These are phyloP conservation scores for Sinopyrophorus schimmeli DNA, from an alignment of 2,888 invertebrate genomes.

Conservation along the genomic window DNA sequence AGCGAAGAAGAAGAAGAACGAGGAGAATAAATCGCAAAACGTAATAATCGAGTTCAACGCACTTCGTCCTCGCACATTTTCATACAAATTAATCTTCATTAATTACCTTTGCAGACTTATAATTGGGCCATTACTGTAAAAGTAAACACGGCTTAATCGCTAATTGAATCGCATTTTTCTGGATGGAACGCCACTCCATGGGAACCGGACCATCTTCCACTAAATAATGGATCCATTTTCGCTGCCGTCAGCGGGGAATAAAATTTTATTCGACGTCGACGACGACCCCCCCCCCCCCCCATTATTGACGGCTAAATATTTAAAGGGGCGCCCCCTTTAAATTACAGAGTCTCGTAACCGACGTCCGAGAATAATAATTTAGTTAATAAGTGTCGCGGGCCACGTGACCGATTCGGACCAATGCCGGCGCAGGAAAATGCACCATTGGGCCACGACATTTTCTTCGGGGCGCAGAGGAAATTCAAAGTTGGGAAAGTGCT, in stretches of 20 bases:
- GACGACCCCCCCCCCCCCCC: background rate
- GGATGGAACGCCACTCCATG: too few relatives aligned
- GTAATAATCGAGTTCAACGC: too few relatives aligned
- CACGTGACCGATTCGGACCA: conserved; percentile 20
- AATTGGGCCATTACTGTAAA: too few relatives aligned
- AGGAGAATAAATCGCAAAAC: too few relatives aligned
- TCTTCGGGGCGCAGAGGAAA: background rate
- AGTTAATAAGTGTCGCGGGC: conserved; percentile 4
- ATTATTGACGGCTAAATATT: too few relatives aligned
- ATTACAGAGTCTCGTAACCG: conserved; percentile 16
- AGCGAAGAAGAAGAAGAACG: too few relatives aligned
- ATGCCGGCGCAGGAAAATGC: conserved; percentile 3
- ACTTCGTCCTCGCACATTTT: too few relatives aligned
- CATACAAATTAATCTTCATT: too few relatives aligned
- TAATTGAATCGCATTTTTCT: background rate
- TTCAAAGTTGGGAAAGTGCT: conserved; percentile 2
- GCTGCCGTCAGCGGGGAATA: conserved; percentile 10
- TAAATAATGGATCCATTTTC: conserved; percentile 15
- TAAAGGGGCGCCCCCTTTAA: conserved; percentile 2
- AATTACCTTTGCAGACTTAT: too few relatives aligned
- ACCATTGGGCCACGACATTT: conserved; percentile 26
- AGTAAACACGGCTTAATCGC: too few relatives aligned
- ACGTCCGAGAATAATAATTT: conserved; percentile 11
- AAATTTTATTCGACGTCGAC: conserved; percentile 1
- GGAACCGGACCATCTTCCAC: conserved; percentile 9